Evolutionary conservation across 2,113 vertebrate genomes (phyloP).

Genomic region (Pica pica): DNA sequence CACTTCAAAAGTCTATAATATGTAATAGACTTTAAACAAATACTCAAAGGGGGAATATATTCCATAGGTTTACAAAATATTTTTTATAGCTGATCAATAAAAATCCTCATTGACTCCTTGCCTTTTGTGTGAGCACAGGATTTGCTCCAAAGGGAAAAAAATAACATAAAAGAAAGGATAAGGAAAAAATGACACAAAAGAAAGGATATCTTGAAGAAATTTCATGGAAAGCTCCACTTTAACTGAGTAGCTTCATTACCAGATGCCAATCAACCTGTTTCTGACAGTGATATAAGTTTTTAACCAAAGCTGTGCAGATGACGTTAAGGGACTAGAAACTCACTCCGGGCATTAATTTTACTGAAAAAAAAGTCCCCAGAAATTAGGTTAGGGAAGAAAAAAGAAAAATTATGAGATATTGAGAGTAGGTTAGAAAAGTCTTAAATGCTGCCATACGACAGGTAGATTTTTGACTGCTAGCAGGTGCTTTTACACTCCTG

Average conservation of each 20-base stretch:
- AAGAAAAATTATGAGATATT: not conserved
- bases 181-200: not conserved
- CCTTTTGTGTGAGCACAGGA: not conserved
- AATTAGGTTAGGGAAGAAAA: not conserved
- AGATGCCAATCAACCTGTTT: not conserved
- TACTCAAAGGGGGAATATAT: not conserved
- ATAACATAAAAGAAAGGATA: not conserved
- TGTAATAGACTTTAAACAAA: constrained; percentile 31
- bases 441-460: not conserved
- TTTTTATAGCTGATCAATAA: not conserved
- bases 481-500: not conserved
- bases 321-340: not conserved
- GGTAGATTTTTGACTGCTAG: not conserved
- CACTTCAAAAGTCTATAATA: not conserved
- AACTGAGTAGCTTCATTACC: not conserved
- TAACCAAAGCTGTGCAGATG: not conserved
- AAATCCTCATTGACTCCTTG: not conserved
- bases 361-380: not conserved
- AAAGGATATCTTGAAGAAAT: not conserved
- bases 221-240: not conserved
- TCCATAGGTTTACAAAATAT: not conserved
- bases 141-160: not conserved
- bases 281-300: not conserved
- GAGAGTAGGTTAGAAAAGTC: not conserved
- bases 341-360: not conserved